Evolutionary conservation across 2,113 vertebrate species (phyloP).

Genomic region (Setophaga kirtlandii): DNA sequence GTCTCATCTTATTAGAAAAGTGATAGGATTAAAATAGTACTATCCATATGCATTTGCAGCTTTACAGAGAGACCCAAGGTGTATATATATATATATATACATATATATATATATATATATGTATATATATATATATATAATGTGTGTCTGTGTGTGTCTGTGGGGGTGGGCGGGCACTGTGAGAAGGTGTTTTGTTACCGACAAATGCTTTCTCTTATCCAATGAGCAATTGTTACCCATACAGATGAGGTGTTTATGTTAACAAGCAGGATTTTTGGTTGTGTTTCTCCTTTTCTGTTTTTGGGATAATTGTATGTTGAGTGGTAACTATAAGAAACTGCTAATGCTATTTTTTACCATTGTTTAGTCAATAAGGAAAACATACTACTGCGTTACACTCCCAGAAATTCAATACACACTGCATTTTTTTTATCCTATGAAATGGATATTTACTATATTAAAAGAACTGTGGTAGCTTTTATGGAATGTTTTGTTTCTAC

Average conservation of each 20-base stretch:
- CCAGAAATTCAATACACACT: background rate
- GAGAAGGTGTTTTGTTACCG: background rate
- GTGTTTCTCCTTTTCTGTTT: background rate
- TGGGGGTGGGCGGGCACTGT: background rate
- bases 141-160: accelerated
- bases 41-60: background rate
- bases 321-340: background rate
- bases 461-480: background rate
- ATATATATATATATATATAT: accelerated
- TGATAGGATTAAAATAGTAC: background rate
- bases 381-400: background rate
- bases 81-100: accelerated
- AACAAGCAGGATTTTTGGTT: background rate
- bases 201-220: background rate
- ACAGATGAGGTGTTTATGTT: background rate
- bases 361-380: background rate
- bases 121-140: accelerated
- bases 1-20: background rate
- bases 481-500: background rate
- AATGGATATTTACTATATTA: background rate
- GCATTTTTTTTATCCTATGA: background rate
- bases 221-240: background rate
- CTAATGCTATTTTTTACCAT: background rate
- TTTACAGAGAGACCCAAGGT: background rate
- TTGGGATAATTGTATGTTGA: background rate